Conservation (phyloP, 2,797 vertebrate species). For the Rallus crepitans region DNA sequence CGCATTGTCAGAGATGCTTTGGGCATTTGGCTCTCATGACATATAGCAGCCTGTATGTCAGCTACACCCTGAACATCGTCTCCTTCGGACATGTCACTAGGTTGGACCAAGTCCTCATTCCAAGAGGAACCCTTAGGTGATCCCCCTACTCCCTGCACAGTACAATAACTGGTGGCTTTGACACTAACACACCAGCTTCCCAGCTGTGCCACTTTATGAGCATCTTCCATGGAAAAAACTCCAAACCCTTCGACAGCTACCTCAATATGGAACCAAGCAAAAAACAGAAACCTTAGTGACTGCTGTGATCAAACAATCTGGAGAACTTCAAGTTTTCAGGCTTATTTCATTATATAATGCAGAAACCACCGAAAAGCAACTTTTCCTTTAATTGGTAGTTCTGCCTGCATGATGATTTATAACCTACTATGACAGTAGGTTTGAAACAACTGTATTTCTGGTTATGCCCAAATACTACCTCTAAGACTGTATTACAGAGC, state of each 20-base stretch:
- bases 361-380: not conserved
- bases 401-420: not conserved
- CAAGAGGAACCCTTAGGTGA: not conserved
- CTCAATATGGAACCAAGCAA: not conserved
- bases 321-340: not conserved
- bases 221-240: not conserved
- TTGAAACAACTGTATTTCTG: not conserved
- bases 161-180: not conserved
- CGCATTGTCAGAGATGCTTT: not conserved
- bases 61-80: not conserved
- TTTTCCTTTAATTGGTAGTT: not conserved
- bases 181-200: not conserved
- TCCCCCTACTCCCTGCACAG: not conserved
- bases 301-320: not conserved
- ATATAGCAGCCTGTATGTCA: accelerated
- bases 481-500: not conserved
- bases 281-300: not conserved
- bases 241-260: not conserved
- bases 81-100: not conserved
- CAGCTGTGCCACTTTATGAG: not conserved
- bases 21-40: not conserved
- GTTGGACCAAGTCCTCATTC: not conserved
- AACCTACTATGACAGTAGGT: not conserved
- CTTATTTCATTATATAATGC: not conserved
- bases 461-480: not conserved